A percentile compares a stretch with the other conserved stretches of the same genome.
Evolutionary conservation across 2,113 vertebrate genomes (phyloP).

Genomic region (Thalassarche chlororhynchos): DNA sequence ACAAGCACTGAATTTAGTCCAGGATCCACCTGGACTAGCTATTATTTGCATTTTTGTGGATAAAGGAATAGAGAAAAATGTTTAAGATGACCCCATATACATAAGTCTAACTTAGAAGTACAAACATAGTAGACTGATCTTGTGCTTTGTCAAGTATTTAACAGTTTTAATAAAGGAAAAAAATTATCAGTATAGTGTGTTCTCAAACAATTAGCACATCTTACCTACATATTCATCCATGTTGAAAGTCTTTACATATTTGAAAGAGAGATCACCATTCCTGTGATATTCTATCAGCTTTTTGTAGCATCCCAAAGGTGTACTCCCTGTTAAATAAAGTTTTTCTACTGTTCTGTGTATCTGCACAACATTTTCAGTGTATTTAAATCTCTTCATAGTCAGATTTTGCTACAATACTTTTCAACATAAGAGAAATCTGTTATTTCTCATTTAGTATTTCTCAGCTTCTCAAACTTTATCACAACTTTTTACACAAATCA

Average conservation of each 20-base stretch:
- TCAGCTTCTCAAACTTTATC: background rate
- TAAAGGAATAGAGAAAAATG: background rate
- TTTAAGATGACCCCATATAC: background rate
- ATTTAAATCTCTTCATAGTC: background rate
- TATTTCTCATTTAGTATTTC: background rate
- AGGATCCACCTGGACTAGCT: background rate
- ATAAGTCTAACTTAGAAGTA: background rate
- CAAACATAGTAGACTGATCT: background rate
- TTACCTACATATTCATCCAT: conserved; percentile 89
- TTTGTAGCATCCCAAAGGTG: conserved; percentile 83
- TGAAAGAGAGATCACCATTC: conserved; percentile 83
- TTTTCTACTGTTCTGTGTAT: background rate
- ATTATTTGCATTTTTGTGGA: background rate
- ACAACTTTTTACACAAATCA: background rate
- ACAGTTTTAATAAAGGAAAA: background rate
- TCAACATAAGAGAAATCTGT: background rate
- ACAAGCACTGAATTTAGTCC: background rate
- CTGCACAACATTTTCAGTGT: background rate
- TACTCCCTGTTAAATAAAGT: conserved; percentile 79
- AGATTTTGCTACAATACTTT: background rate
- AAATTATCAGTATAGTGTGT: background rate
- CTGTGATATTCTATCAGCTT: conserved; percentile 87
- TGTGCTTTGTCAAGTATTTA: background rate
- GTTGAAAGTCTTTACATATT: conserved; percentile 86
- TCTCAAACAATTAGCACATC: background rate